Evolutionary conservation across 2,113 vertebrate species (phyloP).

Genomic region (Callithrix jacchus): DNA sequence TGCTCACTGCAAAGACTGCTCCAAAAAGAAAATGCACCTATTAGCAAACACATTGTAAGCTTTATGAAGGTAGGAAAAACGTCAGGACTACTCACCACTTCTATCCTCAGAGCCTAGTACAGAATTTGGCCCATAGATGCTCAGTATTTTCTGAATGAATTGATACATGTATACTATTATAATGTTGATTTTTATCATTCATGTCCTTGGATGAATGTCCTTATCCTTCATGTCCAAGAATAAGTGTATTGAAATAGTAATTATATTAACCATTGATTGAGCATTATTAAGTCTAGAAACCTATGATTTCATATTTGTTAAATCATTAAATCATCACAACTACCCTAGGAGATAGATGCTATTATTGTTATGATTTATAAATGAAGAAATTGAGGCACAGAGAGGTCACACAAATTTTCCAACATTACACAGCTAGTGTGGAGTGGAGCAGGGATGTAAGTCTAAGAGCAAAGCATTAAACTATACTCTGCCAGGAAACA

Average conservation of each 20-base stretch:
- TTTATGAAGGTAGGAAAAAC: not conserved
- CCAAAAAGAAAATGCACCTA: not conserved
- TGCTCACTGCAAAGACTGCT: not conserved
- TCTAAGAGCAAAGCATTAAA: not conserved
- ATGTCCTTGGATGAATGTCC: not conserved
- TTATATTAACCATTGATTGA: not conserved
- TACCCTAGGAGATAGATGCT: not conserved
- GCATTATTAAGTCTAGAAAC: not conserved
- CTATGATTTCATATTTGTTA: not conserved
- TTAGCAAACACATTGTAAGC: not conserved
- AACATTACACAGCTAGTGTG: not conserved
- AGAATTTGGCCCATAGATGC: not conserved
- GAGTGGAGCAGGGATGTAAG: not conserved
- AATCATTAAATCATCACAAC: not conserved
- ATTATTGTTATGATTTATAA: constrained; percentile 11
- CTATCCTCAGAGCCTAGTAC: not conserved
- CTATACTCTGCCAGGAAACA: not conserved
- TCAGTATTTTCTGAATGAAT: not conserved
- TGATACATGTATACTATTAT: not conserved
- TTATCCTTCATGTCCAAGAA: not conserved
- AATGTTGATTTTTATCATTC: not conserved
- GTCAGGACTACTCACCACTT: not conserved
- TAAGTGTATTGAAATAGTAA: constrained; percentile 11
- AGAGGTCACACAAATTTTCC: not conserved
- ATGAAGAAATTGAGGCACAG: not conserved